Evolutionary conservation across 2,113 vertebrate species (phyloP).

Genomic region (Oriolus oriolus): DNA sequence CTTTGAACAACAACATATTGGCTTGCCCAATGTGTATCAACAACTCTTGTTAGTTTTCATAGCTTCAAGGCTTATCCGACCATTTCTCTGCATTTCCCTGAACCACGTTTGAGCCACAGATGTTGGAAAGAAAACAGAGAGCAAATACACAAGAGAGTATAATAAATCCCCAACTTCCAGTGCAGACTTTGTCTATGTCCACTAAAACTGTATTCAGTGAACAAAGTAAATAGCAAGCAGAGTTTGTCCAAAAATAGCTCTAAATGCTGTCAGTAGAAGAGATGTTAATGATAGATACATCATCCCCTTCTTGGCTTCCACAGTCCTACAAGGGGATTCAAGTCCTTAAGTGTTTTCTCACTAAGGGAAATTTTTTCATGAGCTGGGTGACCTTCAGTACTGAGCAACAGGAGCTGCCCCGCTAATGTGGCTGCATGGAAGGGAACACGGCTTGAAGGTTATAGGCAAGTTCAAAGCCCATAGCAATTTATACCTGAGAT

Average conservation of each 20-base stretch:
- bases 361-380: neutral
- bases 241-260: neutral
- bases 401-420: neutral
- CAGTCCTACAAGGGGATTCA: neutral
- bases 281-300: neutral
- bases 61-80: conserved; percentile 42
- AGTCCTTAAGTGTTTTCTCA: neutral
- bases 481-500: neutral
- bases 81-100: conserved; percentile 19
- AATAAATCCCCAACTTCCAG: conserved; percentile 15
- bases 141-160: conserved; percentile 22
- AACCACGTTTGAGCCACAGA: conserved; percentile 30
- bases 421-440: neutral
- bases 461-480: neutral
- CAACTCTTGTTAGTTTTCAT: conserved; percentile 25
- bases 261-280: neutral
- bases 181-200: conserved; percentile 1
- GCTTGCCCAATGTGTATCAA: conserved; percentile 9
- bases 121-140: conserved; percentile 20
- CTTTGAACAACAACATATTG: neutral
- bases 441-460: neutral
- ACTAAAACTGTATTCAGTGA: conserved; percentile 20
- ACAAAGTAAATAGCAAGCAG: neutral
- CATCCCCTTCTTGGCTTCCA: neutral
- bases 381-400: neutral